Conservation (phyloP, 2,888 invertebrate species). For the Hydroisotoma schaefferi region DNA sequence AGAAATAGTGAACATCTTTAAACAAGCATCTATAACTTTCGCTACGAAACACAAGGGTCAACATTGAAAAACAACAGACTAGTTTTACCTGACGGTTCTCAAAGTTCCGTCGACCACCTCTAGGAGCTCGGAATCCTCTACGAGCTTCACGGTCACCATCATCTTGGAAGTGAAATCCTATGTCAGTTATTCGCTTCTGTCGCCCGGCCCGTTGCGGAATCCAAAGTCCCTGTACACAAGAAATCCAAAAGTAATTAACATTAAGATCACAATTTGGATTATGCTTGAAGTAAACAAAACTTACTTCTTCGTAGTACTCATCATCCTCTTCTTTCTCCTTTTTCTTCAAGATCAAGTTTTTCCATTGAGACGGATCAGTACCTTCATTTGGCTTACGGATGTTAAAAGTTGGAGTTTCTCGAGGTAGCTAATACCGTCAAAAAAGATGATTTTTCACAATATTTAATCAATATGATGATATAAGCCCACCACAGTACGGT, state of each 20-base stretch:
- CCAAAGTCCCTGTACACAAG: conserved; percentile 4
- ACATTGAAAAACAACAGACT: no score
- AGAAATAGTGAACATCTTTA: no score
- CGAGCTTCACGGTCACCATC: conserved; percentile 55
- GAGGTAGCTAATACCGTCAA: conserved; percentile 55
- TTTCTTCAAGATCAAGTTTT: conserved; percentile 77
- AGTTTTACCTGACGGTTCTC: no score
- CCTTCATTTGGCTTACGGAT: conserved; percentile 92
- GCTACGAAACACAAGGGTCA: no score
- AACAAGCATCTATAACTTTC: no score
- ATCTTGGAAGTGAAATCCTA: conserved; percentile 82
- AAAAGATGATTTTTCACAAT: conserved; percentile 6
- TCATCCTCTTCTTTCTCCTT: conserved; percentile 61
- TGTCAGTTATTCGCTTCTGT: conserved; percentile 74
- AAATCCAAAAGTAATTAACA: no score
- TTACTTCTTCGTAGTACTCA: conserved; percentile 62
- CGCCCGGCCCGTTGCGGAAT: conserved; percentile 76
- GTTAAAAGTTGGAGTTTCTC: conserved; percentile 82
- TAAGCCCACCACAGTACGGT: background rate
- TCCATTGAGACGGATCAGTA: conserved; percentile 85
- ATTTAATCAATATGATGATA: background rate
- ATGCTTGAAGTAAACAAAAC: no score
- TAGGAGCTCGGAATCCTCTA: conserved; percentile 53
- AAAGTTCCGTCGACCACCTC: conserved; percentile 57
- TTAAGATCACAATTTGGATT: no score